Base-by-base conservation (phyloP, 2,113 vertebrate species). In the Uria lomvia region DNA sequence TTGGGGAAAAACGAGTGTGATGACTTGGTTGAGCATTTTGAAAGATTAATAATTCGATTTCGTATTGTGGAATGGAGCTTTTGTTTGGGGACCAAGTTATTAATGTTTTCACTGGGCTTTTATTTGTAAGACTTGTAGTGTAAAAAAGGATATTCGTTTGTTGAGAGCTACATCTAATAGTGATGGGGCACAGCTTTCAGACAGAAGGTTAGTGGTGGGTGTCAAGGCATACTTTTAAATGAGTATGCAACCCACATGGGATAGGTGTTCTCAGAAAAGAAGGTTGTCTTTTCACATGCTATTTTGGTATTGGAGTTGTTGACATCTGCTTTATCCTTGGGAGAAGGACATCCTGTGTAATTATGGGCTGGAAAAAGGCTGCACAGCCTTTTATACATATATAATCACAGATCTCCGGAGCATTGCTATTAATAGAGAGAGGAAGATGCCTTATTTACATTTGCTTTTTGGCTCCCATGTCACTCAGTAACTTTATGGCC, bases 391-490 rank as follows among this genome's bases (percentile, higher is more conserved):
- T 42, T 42, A 11, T 86, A 60, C 17, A 59, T 59, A 27, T 8
- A 45, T 60, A 91, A 80, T 71, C 59, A 74, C 50, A 58, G 55
- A 65, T 73, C 56, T 63, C 74, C 65, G 70, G 77, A 76, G 60
- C 56, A 22, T 76, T 84, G 70, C 92, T 94, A 11, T 79, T 91
- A 47, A 81, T 34, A 68, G 60, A 78, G 66, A 72, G 73, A 72
- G 79, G 52, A 94, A 88, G 74, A 94, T 92, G 59, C 62, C 45
- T 92, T 89, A 67, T 59, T 95, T 95, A 65, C 53, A 36, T 53
- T 70, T 91, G 56, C 55, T 59, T 92, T 91, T 94, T 20, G 8
- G 20, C 62, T 92, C 58, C 16, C 5, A 2, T 92, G 86, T 56
- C 86, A 62, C 24, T 92, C 30, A 45, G 21, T 78, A 70, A 66